Conservation (phyloP, 1,140 invertebrate species). For the Proctacanthus coquilletti region DNA sequence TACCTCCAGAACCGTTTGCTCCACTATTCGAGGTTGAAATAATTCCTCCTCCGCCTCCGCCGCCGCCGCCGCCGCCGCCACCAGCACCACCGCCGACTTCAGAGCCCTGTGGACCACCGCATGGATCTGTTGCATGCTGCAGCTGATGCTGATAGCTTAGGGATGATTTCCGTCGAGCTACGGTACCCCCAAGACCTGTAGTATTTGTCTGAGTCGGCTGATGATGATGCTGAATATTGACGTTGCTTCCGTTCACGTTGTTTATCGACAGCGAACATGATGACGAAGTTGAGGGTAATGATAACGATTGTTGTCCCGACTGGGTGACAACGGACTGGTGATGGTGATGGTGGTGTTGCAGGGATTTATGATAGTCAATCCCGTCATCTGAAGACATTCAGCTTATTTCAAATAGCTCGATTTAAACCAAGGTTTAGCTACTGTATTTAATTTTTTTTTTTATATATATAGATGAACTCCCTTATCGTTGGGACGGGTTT, state of each 20-base stretch:
- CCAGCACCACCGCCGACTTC: neutral
- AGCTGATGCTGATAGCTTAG: neutral
- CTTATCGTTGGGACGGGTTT: too few species aligned
- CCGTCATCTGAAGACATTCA: conserved; percentile 5
- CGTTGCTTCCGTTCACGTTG: neutral
- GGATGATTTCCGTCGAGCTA: conserved; percentile 3
- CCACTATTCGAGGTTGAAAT: neutral
- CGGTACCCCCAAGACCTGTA: too few species aligned
- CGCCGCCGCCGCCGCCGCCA: too few species aligned
- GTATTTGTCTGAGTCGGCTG: neutral
- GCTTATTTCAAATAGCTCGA: neutral
- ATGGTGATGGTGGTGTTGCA: neutral
- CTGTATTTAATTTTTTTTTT: too few species aligned
- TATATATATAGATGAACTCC: too few species aligned
- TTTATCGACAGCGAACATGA: neutral
- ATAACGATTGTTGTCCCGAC: neutral
- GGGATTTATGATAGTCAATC: conserved; percentile 1
- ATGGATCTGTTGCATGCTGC: neutral
- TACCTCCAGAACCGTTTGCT: neutral
- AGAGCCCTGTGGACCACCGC: neutral
- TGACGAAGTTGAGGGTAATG: neutral
- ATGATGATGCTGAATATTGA: neutral
- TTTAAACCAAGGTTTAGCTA: too few species aligned
- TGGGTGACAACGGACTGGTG: neutral
- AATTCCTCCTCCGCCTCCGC: neutral